phyloP scores from a whole-genome alignment of 2,113 vertebrate genomes.

The rabbit (Oryctolagus cuniculus) region DNA sequence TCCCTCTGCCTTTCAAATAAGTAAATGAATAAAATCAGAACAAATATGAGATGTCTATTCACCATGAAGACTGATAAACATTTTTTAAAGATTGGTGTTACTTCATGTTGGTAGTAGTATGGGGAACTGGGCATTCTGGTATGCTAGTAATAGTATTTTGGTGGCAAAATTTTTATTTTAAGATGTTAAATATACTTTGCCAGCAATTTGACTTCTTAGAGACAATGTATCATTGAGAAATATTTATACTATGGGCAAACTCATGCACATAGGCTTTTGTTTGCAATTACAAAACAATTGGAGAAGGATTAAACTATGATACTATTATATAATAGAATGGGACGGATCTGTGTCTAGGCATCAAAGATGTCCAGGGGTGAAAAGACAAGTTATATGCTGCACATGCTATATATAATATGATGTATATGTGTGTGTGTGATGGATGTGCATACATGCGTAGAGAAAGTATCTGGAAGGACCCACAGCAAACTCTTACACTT shows the following conservation, averaged over 20 bases:
- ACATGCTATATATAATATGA: neutral
- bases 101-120: neutral
- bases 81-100: neutral
- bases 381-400: neutral
- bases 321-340: neutral
- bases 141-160: conserved; percentile 15
- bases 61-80: neutral
- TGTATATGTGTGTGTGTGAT: neutral
- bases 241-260: conserved; percentile 24
- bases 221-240: neutral
- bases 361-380: conserved; percentile 20
- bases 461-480: neutral
- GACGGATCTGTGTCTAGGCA: neutral
- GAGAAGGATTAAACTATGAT: neutral
- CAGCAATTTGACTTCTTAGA: neutral
- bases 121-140: neutral
- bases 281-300: conserved; percentile 14
- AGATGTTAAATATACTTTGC: neutral
- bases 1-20: no score
- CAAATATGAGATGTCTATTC: neutral
- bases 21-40: neutral
- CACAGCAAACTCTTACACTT: conserved; percentile 5
- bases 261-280: neutral
- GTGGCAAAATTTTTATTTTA: neutral
- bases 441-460: neutral